Base-by-base conservation (phyloP, 2,888 invertebrate species). In the Quadroppia sp. region DNA sequence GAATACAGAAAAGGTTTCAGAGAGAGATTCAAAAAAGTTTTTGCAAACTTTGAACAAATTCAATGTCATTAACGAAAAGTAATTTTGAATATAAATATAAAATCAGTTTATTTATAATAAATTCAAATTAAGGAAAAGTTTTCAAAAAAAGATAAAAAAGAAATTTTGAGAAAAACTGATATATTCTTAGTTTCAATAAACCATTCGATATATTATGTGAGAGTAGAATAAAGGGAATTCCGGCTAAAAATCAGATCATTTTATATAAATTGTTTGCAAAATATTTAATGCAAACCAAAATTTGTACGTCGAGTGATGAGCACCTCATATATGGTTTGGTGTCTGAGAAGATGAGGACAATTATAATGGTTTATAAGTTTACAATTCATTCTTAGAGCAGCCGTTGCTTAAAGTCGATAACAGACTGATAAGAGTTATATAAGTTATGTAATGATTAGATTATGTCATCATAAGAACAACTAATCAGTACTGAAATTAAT, bases 301-400 rank as follows among this genome's bases (percentile, higher is more conserved):
- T 59, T 59, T 59, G 59, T 59, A 59, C 59, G 23, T 15, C 32
- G n/a, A 59, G 32, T 59, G 59, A 59, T 59, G 59, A 59, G 59
- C 59, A 59, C 59, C 28, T 30, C 28, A 6, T 30, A 28, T 9
- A 30, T 15, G 28, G 30, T 59, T 59, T 17, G 15, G 13, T 32
- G 23, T 4, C 3, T 3, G 9, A 53, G 17, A 53, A 23, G 23
- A 20, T 23, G 7, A 3, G 56, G 32, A 50, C 50, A 50, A 13
- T 15, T 45, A 45, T 45, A 15, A 45, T 45, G 45, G 11, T 45
- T 53, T 20, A 13, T 11, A 53, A 53, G 17, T 23, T 53, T 53
- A 53, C 53, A 53, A 25, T 53, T 20, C 17, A 45, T 45, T 45
- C 17, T 53, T 20, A 53, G 28, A 53, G 53, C 23, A 53, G n/a